Conservation (phyloP, 37 sponge, comb jelly and placozoan genomes). For the Aphrocallistes beatrix region DNA sequence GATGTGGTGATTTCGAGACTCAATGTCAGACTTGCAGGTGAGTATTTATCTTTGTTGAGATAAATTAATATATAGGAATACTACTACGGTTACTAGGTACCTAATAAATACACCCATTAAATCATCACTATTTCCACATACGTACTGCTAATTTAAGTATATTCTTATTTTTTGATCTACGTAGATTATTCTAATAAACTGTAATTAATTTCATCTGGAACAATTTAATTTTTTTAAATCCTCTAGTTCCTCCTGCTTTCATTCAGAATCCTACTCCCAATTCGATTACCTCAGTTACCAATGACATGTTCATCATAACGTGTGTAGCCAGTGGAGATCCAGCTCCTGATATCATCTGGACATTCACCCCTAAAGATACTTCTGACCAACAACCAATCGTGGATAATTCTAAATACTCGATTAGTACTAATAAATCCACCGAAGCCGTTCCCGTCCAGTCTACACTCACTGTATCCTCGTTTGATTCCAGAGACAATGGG, state of each 20-base stretch:
- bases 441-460: background rate
- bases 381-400: background rate
- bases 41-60: too few species aligned
- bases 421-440: background rate
- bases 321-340: background rate
- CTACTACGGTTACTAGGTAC: too few species aligned
- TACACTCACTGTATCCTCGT: background rate
- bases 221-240: too few species aligned
- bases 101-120: too few species aligned
- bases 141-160: too few species aligned
- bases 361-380: background rate
- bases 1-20: background rate
- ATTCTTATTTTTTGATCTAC: too few species aligned
- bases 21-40: background rate
- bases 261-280: background rate
- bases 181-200: too few species aligned
- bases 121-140: too few species aligned
- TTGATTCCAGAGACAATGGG: background rate
- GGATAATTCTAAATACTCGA: background rate
- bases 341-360: background rate
- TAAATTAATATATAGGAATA: too few species aligned
- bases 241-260: slow-evolving; percentile 9
- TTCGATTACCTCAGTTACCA: background rate
- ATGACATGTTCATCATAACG: background rate
- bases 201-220: too few species aligned